Conservation (phyloP, 2,888 invertebrate genomes). For the Junonia oenone region DNA sequence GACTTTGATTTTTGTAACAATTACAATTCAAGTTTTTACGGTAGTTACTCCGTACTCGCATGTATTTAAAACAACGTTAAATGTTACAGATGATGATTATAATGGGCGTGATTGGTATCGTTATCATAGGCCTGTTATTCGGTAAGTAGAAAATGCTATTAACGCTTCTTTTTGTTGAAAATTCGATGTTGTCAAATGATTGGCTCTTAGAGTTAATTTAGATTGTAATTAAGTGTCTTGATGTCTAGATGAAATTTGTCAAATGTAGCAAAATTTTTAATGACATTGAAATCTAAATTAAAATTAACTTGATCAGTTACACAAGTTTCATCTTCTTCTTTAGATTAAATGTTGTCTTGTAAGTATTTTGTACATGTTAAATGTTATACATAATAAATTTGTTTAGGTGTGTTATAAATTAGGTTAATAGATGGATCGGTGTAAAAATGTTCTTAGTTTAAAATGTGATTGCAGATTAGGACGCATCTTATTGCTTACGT, state of each 20-base stretch:
- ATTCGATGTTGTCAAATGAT: slow-evolving; percentile 36
- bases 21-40: no score
- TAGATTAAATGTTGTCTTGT: slow-evolving; percentile 5
- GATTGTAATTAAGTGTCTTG: slow-evolving; percentile 14
- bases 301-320: neutral
- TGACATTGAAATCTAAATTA: neutral
- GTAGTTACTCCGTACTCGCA: no score
- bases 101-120: slow-evolving; percentile 90
- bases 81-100: slow-evolving; percentile 90
- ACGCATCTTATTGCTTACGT: slow-evolving; percentile 36
- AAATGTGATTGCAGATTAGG: slow-evolving; percentile 20
- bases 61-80: neutral
- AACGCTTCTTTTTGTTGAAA: slow-evolving; percentile 5
- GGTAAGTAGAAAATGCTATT: slow-evolving; percentile 82
- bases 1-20: no score
- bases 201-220: slow-evolving; percentile 26
- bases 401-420: slow-evolving; percentile 9
- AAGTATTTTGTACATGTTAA: neutral
- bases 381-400: neutral
- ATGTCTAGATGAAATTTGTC: slow-evolving; percentile 25
- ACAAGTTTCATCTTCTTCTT: slow-evolving; percentile 22
- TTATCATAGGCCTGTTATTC: slow-evolving; percentile 91
- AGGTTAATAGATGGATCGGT: slow-evolving; percentile 4
- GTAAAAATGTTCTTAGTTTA: slow-evolving; percentile 1
- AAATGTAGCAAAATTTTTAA: neutral